These are phyloP conservation scores for Leptinotarsa haldemani DNA, from an alignment of 2,888 invertebrate genomes.

Conservation along the genomic window DNA sequence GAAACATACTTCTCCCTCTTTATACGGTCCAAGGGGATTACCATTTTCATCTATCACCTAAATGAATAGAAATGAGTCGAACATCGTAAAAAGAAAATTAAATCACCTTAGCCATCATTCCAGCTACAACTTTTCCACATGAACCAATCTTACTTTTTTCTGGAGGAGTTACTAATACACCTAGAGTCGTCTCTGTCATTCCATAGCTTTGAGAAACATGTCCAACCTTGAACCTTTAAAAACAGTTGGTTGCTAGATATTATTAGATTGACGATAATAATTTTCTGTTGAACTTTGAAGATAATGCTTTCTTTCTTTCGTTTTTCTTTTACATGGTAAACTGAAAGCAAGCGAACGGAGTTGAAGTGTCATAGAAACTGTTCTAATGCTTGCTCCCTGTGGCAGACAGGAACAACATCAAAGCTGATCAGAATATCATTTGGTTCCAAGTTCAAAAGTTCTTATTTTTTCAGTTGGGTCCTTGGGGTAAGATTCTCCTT, in stretches of 20 bases:
- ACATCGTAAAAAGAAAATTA: neutral
- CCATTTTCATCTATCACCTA: conserved; percentile 74
- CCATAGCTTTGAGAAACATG: conserved; percentile 77
- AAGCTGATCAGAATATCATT: too few relatives aligned
- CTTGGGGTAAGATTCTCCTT: too few relatives aligned
- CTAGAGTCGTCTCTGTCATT: conserved; percentile 82
- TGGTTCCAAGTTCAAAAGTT: too few relatives aligned
- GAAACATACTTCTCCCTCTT: conserved; percentile 87
- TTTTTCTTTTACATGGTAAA: too few relatives aligned
- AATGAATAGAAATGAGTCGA: conserved; percentile 7
- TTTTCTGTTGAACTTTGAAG: too few relatives aligned
- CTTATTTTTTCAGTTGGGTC: too few relatives aligned
- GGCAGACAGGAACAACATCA: too few relatives aligned
- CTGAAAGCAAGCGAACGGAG: too few relatives aligned
- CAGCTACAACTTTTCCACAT: conserved; percentile 76
- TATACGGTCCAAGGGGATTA: conserved; percentile 71
- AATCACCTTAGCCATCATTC: conserved; percentile 72
- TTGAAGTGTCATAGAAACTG: too few relatives aligned
- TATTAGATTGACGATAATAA: neutral
- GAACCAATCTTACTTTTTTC: conserved; percentile 70
- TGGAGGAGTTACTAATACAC: conserved; percentile 65
- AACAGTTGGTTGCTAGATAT: neutral
- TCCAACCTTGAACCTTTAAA: conserved; percentile 47
- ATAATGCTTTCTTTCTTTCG: too few relatives aligned
- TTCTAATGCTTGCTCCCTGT: too few relatives aligned